Conservation (phyloP, 2,113 vertebrate species). For the Malurus alboscapulatus region DNA sequence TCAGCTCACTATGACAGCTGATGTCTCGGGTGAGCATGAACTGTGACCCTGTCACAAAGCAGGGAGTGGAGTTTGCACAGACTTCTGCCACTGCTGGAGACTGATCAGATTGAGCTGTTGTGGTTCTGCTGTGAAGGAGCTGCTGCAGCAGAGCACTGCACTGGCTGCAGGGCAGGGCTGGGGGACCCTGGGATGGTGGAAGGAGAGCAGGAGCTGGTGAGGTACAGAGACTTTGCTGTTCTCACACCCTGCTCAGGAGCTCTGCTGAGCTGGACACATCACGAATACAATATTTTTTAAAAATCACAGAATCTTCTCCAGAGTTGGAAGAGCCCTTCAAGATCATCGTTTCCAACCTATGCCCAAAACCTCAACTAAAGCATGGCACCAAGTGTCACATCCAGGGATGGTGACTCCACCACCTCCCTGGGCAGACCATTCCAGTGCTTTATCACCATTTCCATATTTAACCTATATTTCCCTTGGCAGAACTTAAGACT, state of each 20-base stretch:
- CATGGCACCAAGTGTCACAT: too few species aligned
- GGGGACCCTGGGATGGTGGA: fast-evolving
- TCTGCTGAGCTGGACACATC: not conserved
- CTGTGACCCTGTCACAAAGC: constrained; percentile 32
- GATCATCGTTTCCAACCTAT: too few species aligned
- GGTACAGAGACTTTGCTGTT: not conserved
- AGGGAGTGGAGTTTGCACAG: constrained; percentile 4
- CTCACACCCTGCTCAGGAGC: not conserved
- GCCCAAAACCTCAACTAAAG: too few species aligned
- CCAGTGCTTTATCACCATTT: too few species aligned
- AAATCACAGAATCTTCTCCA: too few species aligned
- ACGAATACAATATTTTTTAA: not conserved
- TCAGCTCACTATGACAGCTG: constrained; percentile 10
- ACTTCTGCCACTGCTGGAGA: not conserved
- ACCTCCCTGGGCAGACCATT: too few species aligned
- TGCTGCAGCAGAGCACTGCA: not conserved
- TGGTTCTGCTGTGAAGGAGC: not conserved
- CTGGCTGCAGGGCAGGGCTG: not conserved
- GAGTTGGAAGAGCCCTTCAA: too few species aligned
- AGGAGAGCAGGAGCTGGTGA: not conserved
- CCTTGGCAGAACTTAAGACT: too few species aligned
- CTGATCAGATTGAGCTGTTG: not conserved
- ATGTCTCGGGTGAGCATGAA: not conserved
- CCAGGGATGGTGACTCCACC: too few species aligned
- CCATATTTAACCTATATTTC: too few species aligned